Percentiles rank a stretch among this genome's conserved stretches.
Evolutionary conservation across 2,797 vertebrate genomes (phyloP).

Genomic region (Xiphorhynchus erythropygius): DNA sequence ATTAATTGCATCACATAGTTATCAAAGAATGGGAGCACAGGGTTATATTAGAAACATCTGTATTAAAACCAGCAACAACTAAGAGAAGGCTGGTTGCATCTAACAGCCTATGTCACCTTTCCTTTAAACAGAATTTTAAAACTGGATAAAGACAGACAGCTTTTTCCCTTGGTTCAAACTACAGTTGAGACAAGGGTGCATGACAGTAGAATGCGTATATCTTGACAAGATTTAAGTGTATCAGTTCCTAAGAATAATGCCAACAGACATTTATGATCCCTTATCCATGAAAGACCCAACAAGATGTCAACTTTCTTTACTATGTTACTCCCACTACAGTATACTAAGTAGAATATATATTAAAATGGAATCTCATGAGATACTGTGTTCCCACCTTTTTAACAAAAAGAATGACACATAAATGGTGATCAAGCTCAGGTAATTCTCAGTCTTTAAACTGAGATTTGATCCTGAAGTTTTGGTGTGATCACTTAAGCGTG

Average conservation of each 20-base stretch:
- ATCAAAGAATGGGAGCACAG: not conserved
- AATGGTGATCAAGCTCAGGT: not conserved
- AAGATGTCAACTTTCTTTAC: not conserved
- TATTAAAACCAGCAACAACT: not conserved
- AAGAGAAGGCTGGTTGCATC: not conserved
- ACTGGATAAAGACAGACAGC: not conserved
- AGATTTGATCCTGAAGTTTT: not conserved
- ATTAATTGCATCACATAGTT: not conserved
- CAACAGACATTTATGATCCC: not conserved
- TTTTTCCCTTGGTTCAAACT: not conserved
- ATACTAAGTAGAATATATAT: not conserved
- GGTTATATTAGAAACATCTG: not conserved
- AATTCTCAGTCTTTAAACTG: not conserved
- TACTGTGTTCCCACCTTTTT: not conserved
- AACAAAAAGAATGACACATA: not conserved
- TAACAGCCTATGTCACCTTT: not conserved
- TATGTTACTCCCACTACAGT: not conserved
- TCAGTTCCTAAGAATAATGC: not conserved
- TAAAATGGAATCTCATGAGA: not conserved
- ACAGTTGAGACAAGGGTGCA: not conserved
- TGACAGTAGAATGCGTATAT: not conserved
- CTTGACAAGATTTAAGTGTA: not conserved
- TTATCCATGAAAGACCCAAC: not conserved
- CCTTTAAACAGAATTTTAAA: not conserved
- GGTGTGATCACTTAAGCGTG: rapidly evolving